Evolutionary conservation across 2,113 vertebrate genomes (phyloP).

Genomic region (Mobula hypostoma): DNA sequence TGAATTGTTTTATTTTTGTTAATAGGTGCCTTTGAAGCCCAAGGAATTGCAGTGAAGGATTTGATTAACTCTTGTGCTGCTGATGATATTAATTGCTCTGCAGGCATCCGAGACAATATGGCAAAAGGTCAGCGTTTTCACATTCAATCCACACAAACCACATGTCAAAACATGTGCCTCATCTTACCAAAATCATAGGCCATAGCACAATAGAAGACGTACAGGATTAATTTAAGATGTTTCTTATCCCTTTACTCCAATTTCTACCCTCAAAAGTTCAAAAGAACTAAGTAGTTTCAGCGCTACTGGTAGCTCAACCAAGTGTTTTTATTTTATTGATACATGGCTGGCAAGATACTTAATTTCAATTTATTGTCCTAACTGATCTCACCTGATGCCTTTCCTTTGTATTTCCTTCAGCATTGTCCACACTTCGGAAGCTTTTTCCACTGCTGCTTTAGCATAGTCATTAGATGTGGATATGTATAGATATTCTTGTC

Average conservation of each 20-base stretch:
- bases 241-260: neutral
- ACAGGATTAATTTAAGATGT: neutral
- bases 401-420: neutral
- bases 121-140: slow-evolving; percentile 38
- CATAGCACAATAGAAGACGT: neutral
- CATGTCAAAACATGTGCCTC: neutral
- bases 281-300: neutral
- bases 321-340: neutral
- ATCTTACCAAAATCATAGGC: no score
- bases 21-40: slow-evolving; percentile 1
- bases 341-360: neutral
- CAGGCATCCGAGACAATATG: neutral
- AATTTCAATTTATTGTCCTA: neutral
- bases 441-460: no score
- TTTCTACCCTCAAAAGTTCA: neutral
- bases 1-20: neutral
- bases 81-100: slow-evolving; percentile 69
- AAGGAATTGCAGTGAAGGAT: neutral
- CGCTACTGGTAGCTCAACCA: neutral
- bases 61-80: slow-evolving; percentile 58
- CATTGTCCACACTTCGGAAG: no score
- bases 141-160: neutral
- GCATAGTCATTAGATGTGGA: neutral
- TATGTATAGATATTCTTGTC: neutral
- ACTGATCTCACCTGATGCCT: neutral